Conservation (phyloP, 2,797 vertebrate species). For the Catharus ustulatus region DNA sequence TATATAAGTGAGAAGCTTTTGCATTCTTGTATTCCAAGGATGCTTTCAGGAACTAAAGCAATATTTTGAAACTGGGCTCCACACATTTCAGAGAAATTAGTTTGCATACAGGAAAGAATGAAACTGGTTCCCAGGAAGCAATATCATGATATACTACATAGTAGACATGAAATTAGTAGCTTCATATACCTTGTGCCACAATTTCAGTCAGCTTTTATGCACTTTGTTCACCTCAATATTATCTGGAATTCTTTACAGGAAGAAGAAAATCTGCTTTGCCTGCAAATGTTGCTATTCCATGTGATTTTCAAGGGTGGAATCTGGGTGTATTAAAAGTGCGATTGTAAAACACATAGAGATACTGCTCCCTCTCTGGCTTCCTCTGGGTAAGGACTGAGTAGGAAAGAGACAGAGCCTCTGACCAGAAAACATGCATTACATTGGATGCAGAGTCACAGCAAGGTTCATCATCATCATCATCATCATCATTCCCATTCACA, state of each 20-base stretch:
- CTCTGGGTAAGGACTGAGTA: not conserved
- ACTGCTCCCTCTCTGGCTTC: not conserved
- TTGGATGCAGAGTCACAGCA: not conserved
- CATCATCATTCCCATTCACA: not conserved
- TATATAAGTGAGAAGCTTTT: not conserved
- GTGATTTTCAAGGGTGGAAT: not conserved
- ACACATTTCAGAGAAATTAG: not conserved
- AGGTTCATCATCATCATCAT: not conserved
- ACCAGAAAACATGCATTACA: not conserved
- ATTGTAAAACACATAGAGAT: not conserved
- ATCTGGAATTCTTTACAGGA: not conserved
- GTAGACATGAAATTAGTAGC: not conserved
- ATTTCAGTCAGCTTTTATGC: not conserved
- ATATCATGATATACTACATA: not conserved
- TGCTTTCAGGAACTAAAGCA: not conserved
- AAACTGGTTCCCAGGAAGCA: not conserved
- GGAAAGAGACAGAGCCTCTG: not conserved
- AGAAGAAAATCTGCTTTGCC: not conserved
- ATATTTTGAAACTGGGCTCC: not conserved
- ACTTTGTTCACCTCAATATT: not conserved
- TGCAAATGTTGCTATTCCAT: not conserved
- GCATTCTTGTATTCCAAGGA: not conserved
- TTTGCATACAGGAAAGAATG: not conserved
- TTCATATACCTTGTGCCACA: not conserved
- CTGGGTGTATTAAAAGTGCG: not conserved